Evolutionary conservation across 2,113 vertebrate genomes (phyloP), one percentile per base, ranked within the genome.

Genomic region (Erythrolamprus reginae): DNA sequence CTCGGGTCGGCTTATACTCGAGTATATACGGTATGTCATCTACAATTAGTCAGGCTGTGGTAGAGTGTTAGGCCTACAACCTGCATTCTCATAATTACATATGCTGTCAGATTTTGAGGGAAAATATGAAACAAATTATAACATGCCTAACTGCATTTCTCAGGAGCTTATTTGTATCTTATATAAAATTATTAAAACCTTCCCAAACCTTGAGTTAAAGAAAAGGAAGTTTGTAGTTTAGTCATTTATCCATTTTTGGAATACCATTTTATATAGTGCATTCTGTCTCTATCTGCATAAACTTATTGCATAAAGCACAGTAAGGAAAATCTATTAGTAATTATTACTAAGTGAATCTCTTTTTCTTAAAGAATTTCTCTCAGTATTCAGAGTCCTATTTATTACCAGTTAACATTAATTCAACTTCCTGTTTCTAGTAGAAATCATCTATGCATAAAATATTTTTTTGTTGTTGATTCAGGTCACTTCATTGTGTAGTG

Each of bases 371-470:
- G 4, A 19, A 17, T 21, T 87, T 23, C 48, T 38, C 82, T n/a
- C 61, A 28, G 6, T 93, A 90, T 87, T 86, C 38, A 82, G 23
- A 5, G 33, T 23, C 1, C 5, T 15, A 24, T 38, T 5, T 89
- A 19, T 92, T 87, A 28, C 52, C 77, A 19, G 15, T 48, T 92
- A 53, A 94, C 84, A 87, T 17, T 93, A 94, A 93, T 24, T 61
- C 61, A 95, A 90, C 87, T 86, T 86, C 84, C 58, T 92, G 52
- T 95, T 96, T 94, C 96, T 96, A 95, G 94, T 92, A 93, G 93
- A 90, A 95, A 93, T 89, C 93, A 95, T 94, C 93, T 95, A 93
- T 88, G 92, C 87, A 94, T 51, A 92, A 87, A 95, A 95, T 65
- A 94, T 92, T 92, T 90, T 82, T 70, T 89, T 70, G 65, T 58